Percentiles rank a stretch among this genome's conserved stretches.
phyloP scores from a whole-genome alignment of 2,113 vertebrate genomes.

The Brachypteracias leptosomus region DNA sequence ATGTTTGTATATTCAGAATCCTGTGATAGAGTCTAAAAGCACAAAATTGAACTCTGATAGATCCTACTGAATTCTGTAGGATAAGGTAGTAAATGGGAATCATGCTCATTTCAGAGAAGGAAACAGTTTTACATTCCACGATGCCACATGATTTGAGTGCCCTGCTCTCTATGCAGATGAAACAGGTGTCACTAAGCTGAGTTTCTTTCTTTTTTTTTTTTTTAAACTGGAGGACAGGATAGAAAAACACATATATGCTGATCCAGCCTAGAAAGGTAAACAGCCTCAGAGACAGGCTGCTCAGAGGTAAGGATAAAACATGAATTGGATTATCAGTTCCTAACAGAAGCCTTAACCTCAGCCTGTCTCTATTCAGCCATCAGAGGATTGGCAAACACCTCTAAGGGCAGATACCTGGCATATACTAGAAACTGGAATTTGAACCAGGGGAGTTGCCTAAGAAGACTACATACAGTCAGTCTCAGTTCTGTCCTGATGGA shows the following conservation, averaged over 20 bases:
- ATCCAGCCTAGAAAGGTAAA: background rate
- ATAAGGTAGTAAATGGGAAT: background rate
- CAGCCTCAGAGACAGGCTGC: background rate
- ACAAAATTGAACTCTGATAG: background rate
- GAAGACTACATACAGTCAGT: background rate
- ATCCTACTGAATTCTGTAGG: background rate
- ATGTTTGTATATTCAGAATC: background rate
- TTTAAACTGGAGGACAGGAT: background rate
- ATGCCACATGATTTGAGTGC: background rate
- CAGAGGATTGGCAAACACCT: background rate
- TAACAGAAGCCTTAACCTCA: background rate
- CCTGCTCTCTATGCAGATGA: background rate
- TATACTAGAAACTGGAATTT: background rate
- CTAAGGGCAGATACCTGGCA: background rate
- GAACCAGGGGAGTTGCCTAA: background rate
- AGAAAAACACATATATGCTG: background rate
- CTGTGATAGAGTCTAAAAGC: background rate
- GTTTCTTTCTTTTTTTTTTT: background rate
- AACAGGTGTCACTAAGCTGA: background rate
- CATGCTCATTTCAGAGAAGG: background rate
- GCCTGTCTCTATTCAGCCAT: background rate
- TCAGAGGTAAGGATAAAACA: background rate
- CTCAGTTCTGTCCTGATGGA: background rate
- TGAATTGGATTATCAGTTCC: background rate
- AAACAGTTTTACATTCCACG: rapidly evolving